Evolutionary conservation across 2,113 vertebrate genomes (phyloP).

Genomic region (Myotis davidii): DNA sequence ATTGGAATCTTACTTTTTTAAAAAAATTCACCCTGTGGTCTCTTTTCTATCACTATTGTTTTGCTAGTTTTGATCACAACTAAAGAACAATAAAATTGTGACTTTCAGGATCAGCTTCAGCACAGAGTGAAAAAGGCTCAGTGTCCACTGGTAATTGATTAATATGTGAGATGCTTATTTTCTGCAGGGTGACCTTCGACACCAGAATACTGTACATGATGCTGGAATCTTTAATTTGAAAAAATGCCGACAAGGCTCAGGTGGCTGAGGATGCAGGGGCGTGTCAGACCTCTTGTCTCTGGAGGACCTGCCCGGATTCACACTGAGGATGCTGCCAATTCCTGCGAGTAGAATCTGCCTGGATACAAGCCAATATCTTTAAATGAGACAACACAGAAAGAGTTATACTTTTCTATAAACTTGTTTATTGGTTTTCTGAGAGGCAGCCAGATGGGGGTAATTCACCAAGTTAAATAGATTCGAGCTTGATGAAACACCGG

Average conservation of each 20-base stretch:
- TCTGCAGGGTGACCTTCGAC: neutral
- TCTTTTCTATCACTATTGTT: neutral
- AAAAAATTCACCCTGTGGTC: neutral
- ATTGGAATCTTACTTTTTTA: too few species aligned
- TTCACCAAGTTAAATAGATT: constrained; percentile 76
- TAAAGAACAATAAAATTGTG: neutral
- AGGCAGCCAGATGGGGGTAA: constrained; percentile 73
- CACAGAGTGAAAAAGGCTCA: neutral
- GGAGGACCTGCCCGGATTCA: neutral
- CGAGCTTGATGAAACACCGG: constrained; percentile 37
- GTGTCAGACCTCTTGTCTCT: neutral
- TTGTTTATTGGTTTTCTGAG: constrained; percentile 61
- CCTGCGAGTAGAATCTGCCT: constrained; percentile 47
- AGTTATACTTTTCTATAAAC: constrained; percentile 69
- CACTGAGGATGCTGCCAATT: neutral
- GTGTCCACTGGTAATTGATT: neutral
- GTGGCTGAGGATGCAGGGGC: neutral
- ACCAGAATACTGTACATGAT: neutral
- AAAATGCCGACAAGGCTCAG: neutral
- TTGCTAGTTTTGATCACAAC: neutral
- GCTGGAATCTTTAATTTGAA: neutral
- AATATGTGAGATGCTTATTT: neutral
- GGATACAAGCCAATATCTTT: constrained; percentile 53
- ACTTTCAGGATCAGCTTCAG: neutral
- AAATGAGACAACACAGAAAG: constrained; percentile 65